Evolutionary conservation across 2,888 invertebrate species (phyloP), one percentile per base, ranked within the genome.

Genomic region (Prosapia bicincta): DNA sequence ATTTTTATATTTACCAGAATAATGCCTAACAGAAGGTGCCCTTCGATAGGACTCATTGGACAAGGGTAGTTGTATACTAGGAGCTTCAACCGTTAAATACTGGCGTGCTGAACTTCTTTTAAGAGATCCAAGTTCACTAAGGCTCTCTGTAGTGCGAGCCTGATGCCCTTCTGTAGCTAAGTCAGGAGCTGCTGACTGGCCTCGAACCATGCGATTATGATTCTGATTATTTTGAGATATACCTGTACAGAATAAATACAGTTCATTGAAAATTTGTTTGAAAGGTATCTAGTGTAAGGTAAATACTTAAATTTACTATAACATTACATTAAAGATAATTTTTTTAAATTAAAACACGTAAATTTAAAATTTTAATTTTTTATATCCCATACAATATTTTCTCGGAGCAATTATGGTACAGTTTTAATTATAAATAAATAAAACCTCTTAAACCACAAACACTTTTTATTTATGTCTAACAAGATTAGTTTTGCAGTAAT

Each of bases 111-210:
- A 69, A 69, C 73, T 70, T 23, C 76, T 70, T 32, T 43, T 66
- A 6, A 54, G 54, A 5, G 54, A 54, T 2, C 54, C 54, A 54
- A 54, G 20, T 54, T 54, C 54, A 13, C 54, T 54, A 20, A 54
- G 20, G 7, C 54, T 54, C 20, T 54, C 54, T 54, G 20, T 20
- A 20, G 54, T 54, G 3, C 54, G 2, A 20, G 54, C 20, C 20
- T 13, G 54, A 3, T 54, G 54, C 3, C 54, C 54, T n/a, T 76
- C 76, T 32, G 32, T 66, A 5, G 76, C 76, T n/a, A 76, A 26
- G 24, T 76, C 73, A 9, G 76, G 76, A 24, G 82, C 80, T 10
- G 83, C 82, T 5, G 85, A 83, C 15, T 83, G 81, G 15, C 80
- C 78, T 68, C 76, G 76, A 10, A 76, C 25, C 66, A 70, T 76